Percentiles rank a stretch among this genome's conserved stretches.
Evolutionary conservation across 2,113 vertebrate genomes (phyloP).

Genomic region (Ictidomys tridecemlineatus): DNA sequence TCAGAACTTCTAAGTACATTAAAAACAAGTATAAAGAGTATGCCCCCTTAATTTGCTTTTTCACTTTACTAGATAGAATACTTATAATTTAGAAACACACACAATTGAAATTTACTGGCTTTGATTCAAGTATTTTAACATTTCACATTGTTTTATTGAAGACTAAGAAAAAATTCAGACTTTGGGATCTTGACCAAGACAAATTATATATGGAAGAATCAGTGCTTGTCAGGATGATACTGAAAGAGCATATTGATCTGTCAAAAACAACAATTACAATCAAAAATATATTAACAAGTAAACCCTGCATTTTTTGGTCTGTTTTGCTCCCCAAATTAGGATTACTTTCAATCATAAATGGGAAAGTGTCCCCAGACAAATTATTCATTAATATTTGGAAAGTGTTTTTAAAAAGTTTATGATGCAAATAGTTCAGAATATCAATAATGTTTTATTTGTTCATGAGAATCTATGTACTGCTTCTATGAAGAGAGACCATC

Average conservation of each 20-base stretch:
- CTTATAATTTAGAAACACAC: slow-evolving; percentile 15
- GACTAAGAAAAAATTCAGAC: slow-evolving; percentile 39
- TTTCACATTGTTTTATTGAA: slow-evolving; percentile 47
- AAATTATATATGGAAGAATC: not conserved
- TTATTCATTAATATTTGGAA: not conserved
- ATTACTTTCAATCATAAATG: not conserved
- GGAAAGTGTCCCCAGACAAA: not conserved
- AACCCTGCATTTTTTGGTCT: not conserved
- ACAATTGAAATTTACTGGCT: slow-evolving; percentile 25
- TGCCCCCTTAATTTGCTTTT: not conserved
- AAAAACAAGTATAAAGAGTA: not conserved
- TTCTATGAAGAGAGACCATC: not conserved
- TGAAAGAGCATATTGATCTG: not conserved
- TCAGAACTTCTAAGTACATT: not conserved
- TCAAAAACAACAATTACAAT: slow-evolving; percentile 24
- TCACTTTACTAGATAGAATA: slow-evolving; percentile 4
- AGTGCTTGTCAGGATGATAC: not conserved
- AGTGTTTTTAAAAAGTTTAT: not conserved
- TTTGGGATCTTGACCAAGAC: slow-evolving; percentile 34
- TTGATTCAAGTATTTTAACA: slow-evolving; percentile 51
- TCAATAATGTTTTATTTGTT: not conserved
- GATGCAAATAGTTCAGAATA: not conserved
- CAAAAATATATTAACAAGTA: slow-evolving; percentile 35
- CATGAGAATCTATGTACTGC: not conserved
- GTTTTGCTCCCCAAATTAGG: not conserved